Evolutionary conservation across 2,888 invertebrate genomes (phyloP).

Genomic region (Caenorhabditis sp.): DNA sequence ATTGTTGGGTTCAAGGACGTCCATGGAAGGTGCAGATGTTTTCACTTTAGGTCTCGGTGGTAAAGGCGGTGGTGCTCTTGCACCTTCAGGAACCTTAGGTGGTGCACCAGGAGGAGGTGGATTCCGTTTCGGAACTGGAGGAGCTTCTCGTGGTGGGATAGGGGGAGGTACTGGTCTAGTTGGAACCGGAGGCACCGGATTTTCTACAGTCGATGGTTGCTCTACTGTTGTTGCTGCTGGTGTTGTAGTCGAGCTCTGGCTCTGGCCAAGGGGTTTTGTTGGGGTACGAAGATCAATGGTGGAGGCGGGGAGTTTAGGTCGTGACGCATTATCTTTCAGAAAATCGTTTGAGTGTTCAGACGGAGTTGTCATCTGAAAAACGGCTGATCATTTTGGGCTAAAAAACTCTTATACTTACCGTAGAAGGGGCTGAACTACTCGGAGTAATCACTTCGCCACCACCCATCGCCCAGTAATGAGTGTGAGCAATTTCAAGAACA

Average conservation of each 20-base stretch:
- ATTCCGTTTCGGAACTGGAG: slow-evolving; percentile 45
- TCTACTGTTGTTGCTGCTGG: background rate
- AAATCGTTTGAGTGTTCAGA: slow-evolving; percentile 37
- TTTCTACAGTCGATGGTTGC: background rate
- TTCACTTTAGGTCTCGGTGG: slow-evolving; percentile 66
- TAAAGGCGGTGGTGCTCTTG: slow-evolving; percentile 61
- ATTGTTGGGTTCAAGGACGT: background rate
- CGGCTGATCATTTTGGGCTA: background rate
- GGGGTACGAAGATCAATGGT: slow-evolving; percentile 71
- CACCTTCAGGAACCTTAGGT: slow-evolving; percentile 40
- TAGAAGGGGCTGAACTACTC: slow-evolving; percentile 67
- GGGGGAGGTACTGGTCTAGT: slow-evolving; percentile 48
- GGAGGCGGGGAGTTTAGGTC: slow-evolving; percentile 71
- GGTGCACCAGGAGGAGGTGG: slow-evolving; percentile 59
- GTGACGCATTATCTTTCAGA: slow-evolving; percentile 17
- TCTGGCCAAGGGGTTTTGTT: slow-evolving; percentile 67
- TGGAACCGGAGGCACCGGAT: background rate
- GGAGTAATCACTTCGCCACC: slow-evolving; percentile 64
- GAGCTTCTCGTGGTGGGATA: slow-evolving; percentile 52
- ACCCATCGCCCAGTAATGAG: slow-evolving; percentile 90
- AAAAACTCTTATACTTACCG: slow-evolving; percentile 40
- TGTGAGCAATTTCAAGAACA: slow-evolving; percentile 97
- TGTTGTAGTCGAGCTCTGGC: slow-evolving; percentile 5
- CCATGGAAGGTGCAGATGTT: slow-evolving; percentile 21
- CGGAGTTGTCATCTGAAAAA: slow-evolving; percentile 55